phyloP scores from a whole-genome alignment of 1,140 invertebrate species.

The Trachelipus rathkii region DNA sequence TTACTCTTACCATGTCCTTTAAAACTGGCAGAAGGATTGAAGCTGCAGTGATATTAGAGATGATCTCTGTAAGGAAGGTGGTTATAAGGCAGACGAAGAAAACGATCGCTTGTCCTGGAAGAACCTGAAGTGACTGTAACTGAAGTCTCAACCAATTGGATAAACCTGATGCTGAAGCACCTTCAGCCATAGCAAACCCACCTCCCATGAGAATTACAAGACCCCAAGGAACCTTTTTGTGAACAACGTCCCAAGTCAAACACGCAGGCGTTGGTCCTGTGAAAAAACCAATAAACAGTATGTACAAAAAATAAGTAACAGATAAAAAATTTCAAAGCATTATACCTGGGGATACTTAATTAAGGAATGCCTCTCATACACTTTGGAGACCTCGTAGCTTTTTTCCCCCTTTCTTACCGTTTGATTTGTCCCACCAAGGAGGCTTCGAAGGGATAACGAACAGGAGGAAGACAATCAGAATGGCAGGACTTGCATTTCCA shows the following conservation, averaged over 20 bases:
- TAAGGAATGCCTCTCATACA: too few relatives aligned
- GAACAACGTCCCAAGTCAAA: constrained; percentile 50
- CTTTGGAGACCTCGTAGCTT: too few relatives aligned
- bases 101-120: constrained; percentile 49
- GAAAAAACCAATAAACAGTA: not conserved
- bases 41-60: too few relatives aligned
- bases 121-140: constrained; percentile 48
- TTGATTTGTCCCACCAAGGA: not conserved
- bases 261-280: constrained; percentile 8
- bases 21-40: too few relatives aligned
- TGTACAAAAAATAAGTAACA: too few relatives aligned
- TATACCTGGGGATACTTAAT: too few relatives aligned
- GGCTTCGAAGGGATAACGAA: constrained; percentile 74
- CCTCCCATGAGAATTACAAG: too few relatives aligned
- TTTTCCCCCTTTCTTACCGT: not conserved
- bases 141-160: constrained; percentile 67
- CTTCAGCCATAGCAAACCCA: too few relatives aligned
- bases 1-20: too few relatives aligned
- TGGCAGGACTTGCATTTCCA: constrained; percentile 73
- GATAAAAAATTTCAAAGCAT: too few relatives aligned
- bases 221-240: constrained; percentile 54
- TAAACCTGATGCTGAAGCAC: constrained; percentile 57
- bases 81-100: constrained; percentile 52
- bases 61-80: too few relatives aligned
- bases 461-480: constrained; percentile 70